Evolutionary conservation across 2,797 vertebrate species (phyloP).

Genomic region (Acrossocheilus fasciatus): DNA sequence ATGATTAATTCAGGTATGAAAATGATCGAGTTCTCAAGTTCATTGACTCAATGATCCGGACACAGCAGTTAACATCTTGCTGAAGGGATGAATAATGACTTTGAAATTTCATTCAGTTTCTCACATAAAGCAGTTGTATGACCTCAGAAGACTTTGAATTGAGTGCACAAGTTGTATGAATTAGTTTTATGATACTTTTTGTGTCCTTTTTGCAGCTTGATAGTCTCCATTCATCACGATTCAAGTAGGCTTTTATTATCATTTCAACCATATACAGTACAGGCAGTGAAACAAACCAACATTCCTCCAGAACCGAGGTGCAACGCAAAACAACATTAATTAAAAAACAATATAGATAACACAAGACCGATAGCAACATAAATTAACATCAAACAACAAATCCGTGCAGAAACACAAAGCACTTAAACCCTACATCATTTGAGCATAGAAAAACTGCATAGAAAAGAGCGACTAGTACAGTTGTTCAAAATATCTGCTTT

Average conservation of each 20-base stretch:
- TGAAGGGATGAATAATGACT: not conserved
- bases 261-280: not conserved
- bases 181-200: not conserved
- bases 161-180: not conserved
- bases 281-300: not conserved
- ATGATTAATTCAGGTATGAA: not conserved
- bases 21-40: not conserved
- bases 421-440: not conserved
- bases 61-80: constrained; percentile 1
- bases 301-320: not conserved
- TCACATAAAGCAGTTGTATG: not conserved
- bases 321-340: not conserved
- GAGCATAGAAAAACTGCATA: not conserved
- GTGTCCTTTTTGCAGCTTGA: not conserved
- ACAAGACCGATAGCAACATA: not conserved
- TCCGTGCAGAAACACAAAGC: not conserved
- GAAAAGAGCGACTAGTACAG: not conserved
- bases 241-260: not conserved
- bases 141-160: not conserved
- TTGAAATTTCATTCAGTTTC: constrained; percentile 4
- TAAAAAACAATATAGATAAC: not conserved
- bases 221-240: not conserved
- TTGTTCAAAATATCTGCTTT: too few relatives aligned
- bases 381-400: not conserved
- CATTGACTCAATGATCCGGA: not conserved